Base-by-base conservation (phyloP, 2,797 vertebrate genomes). In the Chromis chromis region DNA sequence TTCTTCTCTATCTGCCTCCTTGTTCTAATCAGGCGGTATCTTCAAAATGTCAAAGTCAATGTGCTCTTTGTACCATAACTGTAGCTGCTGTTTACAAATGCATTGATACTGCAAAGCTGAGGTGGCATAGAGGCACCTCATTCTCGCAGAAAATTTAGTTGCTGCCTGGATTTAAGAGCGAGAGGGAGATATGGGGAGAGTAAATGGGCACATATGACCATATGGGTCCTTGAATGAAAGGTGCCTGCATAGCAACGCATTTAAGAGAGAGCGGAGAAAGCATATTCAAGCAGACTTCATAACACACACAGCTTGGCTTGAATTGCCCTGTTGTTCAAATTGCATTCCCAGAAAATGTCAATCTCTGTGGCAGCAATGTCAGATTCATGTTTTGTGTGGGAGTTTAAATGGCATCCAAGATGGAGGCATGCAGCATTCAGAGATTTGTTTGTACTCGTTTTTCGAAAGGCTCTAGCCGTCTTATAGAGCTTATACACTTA, bases 341-440 rank as follows among this genome's bases (percentile, higher is more conserved):
- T 81, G 56, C 62, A 52, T 81, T 81, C 61, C 49, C 21, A 55
- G 55, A 58, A 84, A 85, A 85, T 83, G 79, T 86, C 68, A 78
- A 57, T 59, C 57, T 73, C 31, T 59, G 52, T 68, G 62, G 64
- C 68, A 31, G 54, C 50, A 17, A 36, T 63, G 80, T 73, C 77
- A 65, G 72, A 70, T 69, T 80, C 52, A 68, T 68, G 39, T 70
- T 71, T 64, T 49, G 65, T 70, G 69, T 52, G 74, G 57, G 77
- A 65, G 71, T 84, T 79, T 74, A 69, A 84, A 86, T 72, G 77
- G 59, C 72, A 66, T 76, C 65, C 42, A 63, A 66, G 44, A 80
- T 76, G 61, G 52, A 74, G 59, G 57, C 58, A 22, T 22, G 64
- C 27, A 57, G 55, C 74, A 62, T 46, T 65, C 16, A 25, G 40